phyloP scores from a whole-genome alignment of 2,113 vertebrate genomes.

The Sphaerodactylus townsendi region DNA sequence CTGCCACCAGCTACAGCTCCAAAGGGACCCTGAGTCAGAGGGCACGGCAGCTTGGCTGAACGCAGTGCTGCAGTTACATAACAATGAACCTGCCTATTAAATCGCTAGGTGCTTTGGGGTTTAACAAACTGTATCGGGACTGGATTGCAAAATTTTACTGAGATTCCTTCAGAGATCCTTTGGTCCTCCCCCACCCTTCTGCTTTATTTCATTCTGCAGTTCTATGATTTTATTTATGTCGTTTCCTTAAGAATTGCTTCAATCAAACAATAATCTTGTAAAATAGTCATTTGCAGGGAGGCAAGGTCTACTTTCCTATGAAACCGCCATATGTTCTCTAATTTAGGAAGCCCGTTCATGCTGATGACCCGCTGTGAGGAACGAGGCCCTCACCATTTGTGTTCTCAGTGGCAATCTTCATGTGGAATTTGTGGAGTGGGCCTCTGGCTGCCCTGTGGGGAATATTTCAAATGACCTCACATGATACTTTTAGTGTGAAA shows the following conservation, averaged over 20 bases:
- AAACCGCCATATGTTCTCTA: not conserved
- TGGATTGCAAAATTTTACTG: not conserved
- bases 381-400: too few relatives aligned
- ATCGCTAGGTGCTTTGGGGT: not conserved
- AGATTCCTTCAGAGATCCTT: not conserved
- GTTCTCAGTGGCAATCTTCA: too few relatives aligned
- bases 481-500: not conserved
- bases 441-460: too few relatives aligned
- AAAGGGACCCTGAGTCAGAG: conserved; percentile 33
- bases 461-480: not conserved
- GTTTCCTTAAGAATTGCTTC: not conserved
- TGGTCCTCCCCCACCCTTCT: not conserved
- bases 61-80: not conserved
- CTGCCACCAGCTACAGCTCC: conserved; percentile 16
- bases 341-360: not conserved
- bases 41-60: conserved; percentile 21
- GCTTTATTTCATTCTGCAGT: not conserved
- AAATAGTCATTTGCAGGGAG: not conserved
- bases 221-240: not conserved
- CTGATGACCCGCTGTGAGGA: too few relatives aligned
- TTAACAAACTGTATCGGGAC: not conserved
- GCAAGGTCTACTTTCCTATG: not conserved
- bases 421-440: too few relatives aligned
- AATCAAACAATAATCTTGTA: not conserved
- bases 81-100: not conserved